Conservation (phyloP, 1,140 invertebrate species). For the Alviniconcha marisindica region DNA sequence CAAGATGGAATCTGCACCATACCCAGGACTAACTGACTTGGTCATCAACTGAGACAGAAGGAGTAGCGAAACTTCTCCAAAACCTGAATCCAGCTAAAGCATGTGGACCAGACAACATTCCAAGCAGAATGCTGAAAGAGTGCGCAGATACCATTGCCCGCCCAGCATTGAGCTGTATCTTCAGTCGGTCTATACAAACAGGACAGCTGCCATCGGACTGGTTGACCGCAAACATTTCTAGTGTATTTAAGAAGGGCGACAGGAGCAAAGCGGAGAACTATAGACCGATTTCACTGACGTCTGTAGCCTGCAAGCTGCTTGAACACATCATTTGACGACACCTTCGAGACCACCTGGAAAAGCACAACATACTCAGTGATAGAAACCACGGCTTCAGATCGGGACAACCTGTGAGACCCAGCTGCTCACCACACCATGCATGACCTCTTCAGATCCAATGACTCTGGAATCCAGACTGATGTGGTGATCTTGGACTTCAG, state of each 20-base stretch:
- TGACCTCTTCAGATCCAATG: constrained; percentile 25
- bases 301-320: constrained; percentile 21
- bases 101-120: not conserved
- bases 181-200: not conserved
- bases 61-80: not conserved
- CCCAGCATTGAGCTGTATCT: not conserved
- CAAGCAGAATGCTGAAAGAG: too few relatives aligned
- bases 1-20: not conserved
- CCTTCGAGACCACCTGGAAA: constrained; percentile 37
- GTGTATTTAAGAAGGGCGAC: not conserved
- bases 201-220: too few relatives aligned
- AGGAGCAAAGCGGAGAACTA: not conserved
- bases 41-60: not conserved
- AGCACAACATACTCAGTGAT: constrained; percentile 38
- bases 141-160: too few relatives aligned
- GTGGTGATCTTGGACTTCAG: not conserved
- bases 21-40: not conserved
- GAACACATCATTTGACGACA: constrained; percentile 47
- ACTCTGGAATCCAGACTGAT: not conserved
- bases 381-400: constrained; percentile 44
- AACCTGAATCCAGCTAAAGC: not conserved
- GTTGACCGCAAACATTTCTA: not conserved
- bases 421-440: constrained; percentile 35
- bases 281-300: not conserved
- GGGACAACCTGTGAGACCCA: constrained; percentile 39